A percentile compares a stretch with the other conserved stretches of the same genome.
Conservation (phyloP, 2,113 vertebrate species). For the Romanogobio albipinnatus region DNA sequence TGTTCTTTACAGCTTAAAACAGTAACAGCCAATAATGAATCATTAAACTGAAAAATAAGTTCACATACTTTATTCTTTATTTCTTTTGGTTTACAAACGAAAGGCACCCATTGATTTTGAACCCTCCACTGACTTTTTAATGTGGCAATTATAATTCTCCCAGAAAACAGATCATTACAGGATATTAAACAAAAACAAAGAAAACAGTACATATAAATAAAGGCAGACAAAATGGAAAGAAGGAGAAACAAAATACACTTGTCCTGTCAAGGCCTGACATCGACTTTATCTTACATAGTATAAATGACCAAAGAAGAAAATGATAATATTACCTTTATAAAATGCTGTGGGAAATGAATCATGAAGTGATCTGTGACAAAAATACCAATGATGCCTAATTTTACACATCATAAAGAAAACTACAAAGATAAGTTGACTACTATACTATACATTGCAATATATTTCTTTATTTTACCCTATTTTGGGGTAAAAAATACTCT, state of each 20-base stretch:
- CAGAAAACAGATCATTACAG: not conserved
- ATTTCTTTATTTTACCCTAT: not conserved
- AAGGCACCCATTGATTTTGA: slow-evolving; percentile 86
- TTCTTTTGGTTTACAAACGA: slow-evolving; percentile 90
- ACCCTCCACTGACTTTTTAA: slow-evolving; percentile 62
- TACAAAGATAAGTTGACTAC: not conserved
- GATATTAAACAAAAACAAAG: not conserved
- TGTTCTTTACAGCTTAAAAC: not conserved
- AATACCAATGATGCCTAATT: not conserved
- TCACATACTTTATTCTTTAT: slow-evolving; percentile 65
- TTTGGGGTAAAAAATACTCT: slow-evolving; percentile 27
- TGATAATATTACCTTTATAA: not conserved
- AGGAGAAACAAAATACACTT: not conserved
- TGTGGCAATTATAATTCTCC: slow-evolving; percentile 48
- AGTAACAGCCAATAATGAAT: not conserved
- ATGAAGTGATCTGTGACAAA: not conserved
- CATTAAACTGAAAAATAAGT: slow-evolving; percentile 38
- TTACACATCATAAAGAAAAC: not conserved
- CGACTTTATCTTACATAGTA: too few species aligned
- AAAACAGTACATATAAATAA: not conserved
- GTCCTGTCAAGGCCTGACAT: not conserved
- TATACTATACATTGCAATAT: not conserved
- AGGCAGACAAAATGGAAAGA: slow-evolving; percentile 30
- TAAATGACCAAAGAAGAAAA: not conserved
- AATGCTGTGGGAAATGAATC: slow-evolving; percentile 24